Evolutionary conservation across 1,140 invertebrate species (phyloP).

Genomic region (Tigriopus japonicus): DNA sequence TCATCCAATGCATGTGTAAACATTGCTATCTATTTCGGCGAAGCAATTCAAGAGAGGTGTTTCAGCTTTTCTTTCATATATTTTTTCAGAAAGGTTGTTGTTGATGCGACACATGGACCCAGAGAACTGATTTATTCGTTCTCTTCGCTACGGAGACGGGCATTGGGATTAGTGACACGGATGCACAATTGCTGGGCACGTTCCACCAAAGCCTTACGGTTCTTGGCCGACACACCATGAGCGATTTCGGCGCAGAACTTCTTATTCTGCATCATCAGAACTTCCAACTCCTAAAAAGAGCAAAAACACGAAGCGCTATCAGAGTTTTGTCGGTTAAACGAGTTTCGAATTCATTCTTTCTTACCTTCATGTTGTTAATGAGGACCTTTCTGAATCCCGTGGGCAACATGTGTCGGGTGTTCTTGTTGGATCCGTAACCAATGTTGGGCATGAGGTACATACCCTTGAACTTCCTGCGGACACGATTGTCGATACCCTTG

Average conservation of each 20-base stretch:
- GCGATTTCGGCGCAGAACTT: constrained; percentile 95
- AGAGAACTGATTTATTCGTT: constrained; percentile 56
- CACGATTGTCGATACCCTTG: constrained; percentile 98
- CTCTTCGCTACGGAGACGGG: constrained; percentile 89
- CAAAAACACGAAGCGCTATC: not conserved
- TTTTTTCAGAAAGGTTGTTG: too few relatives aligned
- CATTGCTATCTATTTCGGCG: too few relatives aligned
- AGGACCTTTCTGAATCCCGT: constrained; percentile 91
- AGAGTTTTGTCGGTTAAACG: not conserved
- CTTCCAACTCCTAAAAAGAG: constrained; percentile 68
- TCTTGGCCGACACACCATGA: constrained; percentile 87
- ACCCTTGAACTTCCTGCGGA: constrained; percentile 93
- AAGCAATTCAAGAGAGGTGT: too few relatives aligned
- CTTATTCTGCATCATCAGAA: constrained; percentile 95
- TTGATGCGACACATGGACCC: too few relatives aligned
- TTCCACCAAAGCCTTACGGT: constrained; percentile 86
- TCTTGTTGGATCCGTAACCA: constrained; percentile 91
- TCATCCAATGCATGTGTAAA: too few relatives aligned
- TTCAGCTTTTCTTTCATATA: too few relatives aligned
- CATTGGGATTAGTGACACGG: constrained; percentile 84
- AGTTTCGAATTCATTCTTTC: constrained; percentile 13
- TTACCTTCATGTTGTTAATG: constrained; percentile 62
- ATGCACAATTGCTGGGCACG: constrained; percentile 88
- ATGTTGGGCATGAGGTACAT: constrained; percentile 97
- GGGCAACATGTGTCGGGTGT: constrained; percentile 85